Base-by-base conservation (phyloP, 1,140 invertebrate genomes). In the Brachionus paranguensis region DNA sequence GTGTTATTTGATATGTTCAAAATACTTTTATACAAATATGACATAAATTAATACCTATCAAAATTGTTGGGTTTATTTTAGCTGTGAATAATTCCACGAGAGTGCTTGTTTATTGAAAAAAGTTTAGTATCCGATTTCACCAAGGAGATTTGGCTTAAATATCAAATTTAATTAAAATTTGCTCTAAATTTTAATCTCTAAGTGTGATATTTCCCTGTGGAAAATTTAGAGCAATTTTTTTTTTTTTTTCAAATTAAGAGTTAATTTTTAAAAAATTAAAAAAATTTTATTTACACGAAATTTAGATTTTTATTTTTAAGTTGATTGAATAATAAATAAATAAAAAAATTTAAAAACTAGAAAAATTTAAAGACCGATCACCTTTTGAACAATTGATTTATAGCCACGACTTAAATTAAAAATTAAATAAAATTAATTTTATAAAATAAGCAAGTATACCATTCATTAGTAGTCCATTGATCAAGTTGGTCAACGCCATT, bases 401-500 rank as follows among this genome's bases (percentile, higher is more conserved):
- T 76, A 76, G 20, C 72, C 72, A 76, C 72, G 47, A n/a, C 70
- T 74, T 45, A 5, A 43, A 27, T n/a, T 17, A 74, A 41, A 43
- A 74, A 45, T 41, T 20, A 20, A 74, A 45, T 74, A n/a, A 17
- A 17, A 33, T 72, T 74, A 14, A 8, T 7, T 1, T 10, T 29
- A 70, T 17, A 74, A 45, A 45, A 17, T 47, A 43, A 8, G n/a
- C 8, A n/a, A 45, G 10, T 24, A 17, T 47, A 79, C 78, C 78
- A 81, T 81, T 81, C 78, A 12, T 68, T 43, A 11, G 24, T n/a
- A 12, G 37, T 17, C 78, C 78, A 81, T 60, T 20, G 33, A 41
- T 81, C 33, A 47, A 81, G 78, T 11, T 81, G 47, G 10, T 64
- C n/a, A 5, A 81, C 3, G 10, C 78, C 78, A 20, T 68, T 60